Evolutionary conservation across 2,888 invertebrate genomes (phyloP).

Genomic region (Mechanitis mazaeus): DNA sequence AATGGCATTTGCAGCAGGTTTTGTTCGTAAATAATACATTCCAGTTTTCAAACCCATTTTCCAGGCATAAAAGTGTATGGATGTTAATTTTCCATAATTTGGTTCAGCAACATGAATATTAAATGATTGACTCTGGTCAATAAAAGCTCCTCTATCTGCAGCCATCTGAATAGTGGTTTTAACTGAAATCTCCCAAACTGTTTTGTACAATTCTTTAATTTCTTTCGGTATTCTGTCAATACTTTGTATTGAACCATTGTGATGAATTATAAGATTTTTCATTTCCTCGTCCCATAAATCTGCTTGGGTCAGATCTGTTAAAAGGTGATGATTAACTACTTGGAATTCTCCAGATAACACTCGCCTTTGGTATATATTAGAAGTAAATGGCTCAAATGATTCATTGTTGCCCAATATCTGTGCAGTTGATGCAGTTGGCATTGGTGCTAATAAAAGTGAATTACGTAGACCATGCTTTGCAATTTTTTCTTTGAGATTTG

Average conservation of each 20-base stretch:
- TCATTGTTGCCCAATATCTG: constrained; percentile 99
- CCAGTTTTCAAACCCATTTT: constrained; percentile 97
- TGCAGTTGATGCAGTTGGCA: constrained; percentile 99
- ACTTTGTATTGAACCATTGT: constrained; percentile 94
- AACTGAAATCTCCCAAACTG: constrained; percentile 98
- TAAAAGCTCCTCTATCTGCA: constrained; percentile 97
- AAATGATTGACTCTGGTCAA: constrained; percentile 98
- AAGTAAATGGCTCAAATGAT: constrained; percentile 98
- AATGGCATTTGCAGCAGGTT: constrained; percentile 96
- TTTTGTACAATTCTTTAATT: constrained; percentile 92
- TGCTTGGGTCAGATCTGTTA: constrained; percentile 93
- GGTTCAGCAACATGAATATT: constrained; percentile 98
- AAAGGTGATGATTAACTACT: constrained; percentile 96
- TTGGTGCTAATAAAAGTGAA: constrained; percentile 94
- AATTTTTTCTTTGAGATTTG: constrained; percentile 86
- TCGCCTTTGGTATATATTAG: constrained; percentile 95
- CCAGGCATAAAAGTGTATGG: constrained; percentile 99
- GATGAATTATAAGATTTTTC: constrained; percentile 94
- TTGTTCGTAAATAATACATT: constrained; percentile 98
- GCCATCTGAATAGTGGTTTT: constrained; percentile 96
- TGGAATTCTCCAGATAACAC: constrained; percentile 97
- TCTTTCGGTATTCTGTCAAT: constrained; percentile 90
- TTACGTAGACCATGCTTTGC: constrained; percentile 93
- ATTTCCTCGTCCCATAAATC: constrained; percentile 96
- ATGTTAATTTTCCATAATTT: constrained; percentile 93